Percentiles rank a stretch among this genome's conserved stretches.
Evolutionary conservation across 2,113 vertebrate species (phyloP).

Genomic region (Brachypodius melanocephalos): DNA sequence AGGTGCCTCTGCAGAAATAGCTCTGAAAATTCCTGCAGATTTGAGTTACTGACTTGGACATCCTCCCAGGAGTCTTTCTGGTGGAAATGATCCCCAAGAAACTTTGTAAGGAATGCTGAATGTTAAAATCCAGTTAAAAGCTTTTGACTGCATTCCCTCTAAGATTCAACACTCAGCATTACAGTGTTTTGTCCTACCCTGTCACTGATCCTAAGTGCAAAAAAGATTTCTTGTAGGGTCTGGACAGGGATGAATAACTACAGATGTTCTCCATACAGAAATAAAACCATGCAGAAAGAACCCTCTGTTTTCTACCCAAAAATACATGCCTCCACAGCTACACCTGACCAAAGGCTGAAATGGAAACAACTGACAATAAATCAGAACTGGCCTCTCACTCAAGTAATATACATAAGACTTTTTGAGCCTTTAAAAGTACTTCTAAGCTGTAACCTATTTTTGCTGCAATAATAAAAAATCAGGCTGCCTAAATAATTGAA

Average conservation of each 20-base stretch:
- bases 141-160: neutral
- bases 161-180: neutral
- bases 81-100: neutral
- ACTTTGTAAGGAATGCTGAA: neutral
- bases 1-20: neutral
- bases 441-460: neutral
- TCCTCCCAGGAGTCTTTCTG: neutral
- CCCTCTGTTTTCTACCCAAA: neutral
- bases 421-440: neutral
- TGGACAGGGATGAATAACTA: neutral
- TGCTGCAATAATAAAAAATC: constrained; percentile 12
- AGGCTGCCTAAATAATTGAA: neutral
- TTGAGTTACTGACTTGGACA: neutral
- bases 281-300: neutral
- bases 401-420: neutral
- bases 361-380: neutral
- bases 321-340: neutral
- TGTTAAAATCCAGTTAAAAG: neutral
- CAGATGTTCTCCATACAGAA: neutral
- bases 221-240: neutral
- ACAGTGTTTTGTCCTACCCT: neutral
- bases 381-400: neutral
- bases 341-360: neutral
- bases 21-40: neutral
- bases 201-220: neutral